A percentile compares a stretch with the other conserved stretches of the same genome.
phyloP scores from a whole-genome alignment of 2,797 vertebrate genomes.

The Gallinago stenura region DNA sequence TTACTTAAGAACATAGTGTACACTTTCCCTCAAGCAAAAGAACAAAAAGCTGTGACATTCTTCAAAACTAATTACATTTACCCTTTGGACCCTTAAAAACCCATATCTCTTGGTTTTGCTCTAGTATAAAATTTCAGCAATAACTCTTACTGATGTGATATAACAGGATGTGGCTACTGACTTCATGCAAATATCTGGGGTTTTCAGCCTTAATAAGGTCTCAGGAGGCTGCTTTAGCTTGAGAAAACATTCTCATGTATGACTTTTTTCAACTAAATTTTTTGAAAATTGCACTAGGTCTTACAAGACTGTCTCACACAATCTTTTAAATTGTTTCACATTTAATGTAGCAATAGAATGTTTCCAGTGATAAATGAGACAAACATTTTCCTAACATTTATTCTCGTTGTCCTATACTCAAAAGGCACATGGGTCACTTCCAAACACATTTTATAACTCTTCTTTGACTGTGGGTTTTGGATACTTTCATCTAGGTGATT shows the following conservation, averaged over 20 bases:
- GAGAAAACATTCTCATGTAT: background rate
- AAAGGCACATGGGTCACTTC: conserved; percentile 28
- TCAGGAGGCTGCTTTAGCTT: background rate
- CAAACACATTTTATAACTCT: conserved; percentile 10
- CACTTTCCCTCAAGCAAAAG: background rate
- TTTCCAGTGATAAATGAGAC: conserved; percentile 30
- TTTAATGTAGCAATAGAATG: conserved; percentile 9
- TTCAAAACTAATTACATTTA: conserved; percentile 4
- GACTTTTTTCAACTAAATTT: conserved; percentile 1
- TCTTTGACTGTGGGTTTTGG: conserved; percentile 23
- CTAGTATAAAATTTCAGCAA: background rate
- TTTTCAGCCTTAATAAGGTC: conserved; percentile 53
- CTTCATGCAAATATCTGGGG: background rate
- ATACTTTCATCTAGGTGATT: conserved; percentile 38
- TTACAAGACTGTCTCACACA: background rate
- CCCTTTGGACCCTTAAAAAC: background rate
- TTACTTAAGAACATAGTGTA: background rate
- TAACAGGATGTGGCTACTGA: background rate
- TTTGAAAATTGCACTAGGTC: background rate
- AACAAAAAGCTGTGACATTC: background rate
- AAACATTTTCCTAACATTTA: conserved; percentile 33
- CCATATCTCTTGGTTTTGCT: background rate
- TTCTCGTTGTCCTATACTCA: conserved; percentile 48
- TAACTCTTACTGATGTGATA: background rate
- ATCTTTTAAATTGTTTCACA: conserved; percentile 10